Evolutionary conservation across 2,113 vertebrate genomes (phyloP).

Genomic region (Herpailurus yagouaroundi): DNA sequence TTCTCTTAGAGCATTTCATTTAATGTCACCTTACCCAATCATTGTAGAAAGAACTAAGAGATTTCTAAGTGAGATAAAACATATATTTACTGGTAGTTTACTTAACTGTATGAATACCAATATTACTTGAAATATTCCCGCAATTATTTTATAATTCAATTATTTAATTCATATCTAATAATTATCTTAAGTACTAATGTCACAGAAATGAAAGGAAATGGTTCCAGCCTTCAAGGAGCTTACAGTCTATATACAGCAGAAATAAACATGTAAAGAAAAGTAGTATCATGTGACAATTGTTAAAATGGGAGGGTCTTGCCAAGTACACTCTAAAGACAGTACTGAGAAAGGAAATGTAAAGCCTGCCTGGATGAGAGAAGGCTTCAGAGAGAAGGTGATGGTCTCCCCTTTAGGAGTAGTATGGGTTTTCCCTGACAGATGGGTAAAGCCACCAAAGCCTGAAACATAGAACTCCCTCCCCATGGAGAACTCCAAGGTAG

Average conservation of each 20-base stretch:
- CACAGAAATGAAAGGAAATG: conserved; percentile 17
- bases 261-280: conserved; percentile 13
- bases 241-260: neutral
- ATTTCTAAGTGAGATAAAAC: conserved; percentile 24
- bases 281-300: neutral
- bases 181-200: neutral
- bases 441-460: conserved; percentile 18
- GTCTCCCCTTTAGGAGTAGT: neutral
- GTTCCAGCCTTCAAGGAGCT: neutral
- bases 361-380: neutral
- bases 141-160: conserved; percentile 44
- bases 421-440: conserved; percentile 8
- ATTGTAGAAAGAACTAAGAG: neutral
- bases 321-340: neutral
- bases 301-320: conserved; percentile 15
- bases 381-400: neutral
- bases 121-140: conserved; percentile 36
- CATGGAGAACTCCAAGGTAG: neutral
- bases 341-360: neutral
- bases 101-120: neutral
- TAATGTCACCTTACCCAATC: conserved; percentile 11
- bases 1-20: conserved; percentile 30
- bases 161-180: neutral
- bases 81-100: conserved; percentile 31
- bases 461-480: neutral